Evolutionary conservation across 2,888 invertebrate genomes (phyloP).

Genomic region (Cataglyphis livida): DNA sequence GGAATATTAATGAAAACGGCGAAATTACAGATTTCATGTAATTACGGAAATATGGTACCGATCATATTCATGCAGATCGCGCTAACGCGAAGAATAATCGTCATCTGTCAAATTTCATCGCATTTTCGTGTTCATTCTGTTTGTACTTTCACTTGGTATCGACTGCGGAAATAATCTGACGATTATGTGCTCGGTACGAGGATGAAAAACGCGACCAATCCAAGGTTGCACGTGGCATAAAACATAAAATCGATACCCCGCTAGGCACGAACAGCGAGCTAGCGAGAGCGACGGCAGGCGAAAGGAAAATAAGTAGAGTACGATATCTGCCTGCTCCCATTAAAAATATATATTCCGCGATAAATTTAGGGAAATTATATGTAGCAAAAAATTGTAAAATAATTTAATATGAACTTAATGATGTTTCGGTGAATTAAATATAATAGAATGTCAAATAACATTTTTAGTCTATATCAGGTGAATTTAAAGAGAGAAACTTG

Average conservation of each 20-base stretch:
- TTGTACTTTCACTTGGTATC: background rate
- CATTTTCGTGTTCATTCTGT: background rate
- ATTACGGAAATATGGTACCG: background rate
- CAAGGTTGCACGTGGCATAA: slow-evolving; percentile 66
- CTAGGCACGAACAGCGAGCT: slow-evolving; percentile 19
- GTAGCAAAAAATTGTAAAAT: background rate
- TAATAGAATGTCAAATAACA: background rate
- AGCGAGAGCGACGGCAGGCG: background rate
- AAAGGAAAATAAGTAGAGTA: background rate
- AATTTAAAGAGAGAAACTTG: background rate
- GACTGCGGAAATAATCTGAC: slow-evolving; percentile 25
- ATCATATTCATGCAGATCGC: background rate
- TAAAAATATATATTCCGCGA: slow-evolving; percentile 3
- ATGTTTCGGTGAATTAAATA: background rate
- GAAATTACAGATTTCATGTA: background rate
- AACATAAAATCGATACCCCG: slow-evolving; percentile 68
- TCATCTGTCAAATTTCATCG: background rate
- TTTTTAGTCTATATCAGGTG: background rate
- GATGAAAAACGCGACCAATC: slow-evolving; percentile 59
- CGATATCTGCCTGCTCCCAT: background rate
- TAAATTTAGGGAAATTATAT: background rate
- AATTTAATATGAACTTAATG: background rate
- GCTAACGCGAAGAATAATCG: background rate
- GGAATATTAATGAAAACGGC: slow-evolving; percentile 64
- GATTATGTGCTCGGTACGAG: slow-evolving; percentile 22